A percentile compares a stretch with the other conserved stretches of the same genome.
Conservation (phyloP, 2,888 invertebrate genomes). For the Ormyrus thymus region DNA sequence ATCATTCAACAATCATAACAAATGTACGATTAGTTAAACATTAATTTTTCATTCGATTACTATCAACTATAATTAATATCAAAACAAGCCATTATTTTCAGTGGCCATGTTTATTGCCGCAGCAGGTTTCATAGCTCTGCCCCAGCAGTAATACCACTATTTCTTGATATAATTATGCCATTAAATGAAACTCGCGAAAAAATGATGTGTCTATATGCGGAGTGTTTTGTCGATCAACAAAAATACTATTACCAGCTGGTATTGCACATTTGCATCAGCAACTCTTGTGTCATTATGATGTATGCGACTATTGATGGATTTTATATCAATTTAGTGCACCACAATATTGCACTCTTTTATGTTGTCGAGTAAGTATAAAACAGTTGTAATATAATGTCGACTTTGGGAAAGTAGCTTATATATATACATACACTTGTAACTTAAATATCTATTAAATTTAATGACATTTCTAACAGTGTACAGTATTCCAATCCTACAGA, state of each 20-base stretch:
- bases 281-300: background rate
- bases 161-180: background rate
- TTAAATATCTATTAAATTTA: too few relatives aligned
- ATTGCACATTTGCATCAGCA: background rate
- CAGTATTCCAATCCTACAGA: too few relatives aligned
- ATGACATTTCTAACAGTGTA: too few relatives aligned
- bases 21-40: too few relatives aligned
- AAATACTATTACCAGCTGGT: constrained; percentile 5
- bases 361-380: background rate
- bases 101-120: too few relatives aligned
- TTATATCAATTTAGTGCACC: background rate
- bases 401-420: too few relatives aligned
- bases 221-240: constrained; percentile 7
- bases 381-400: too few relatives aligned
- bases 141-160: background rate
- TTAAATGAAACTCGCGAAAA: constrained; percentile 1
- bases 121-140: background rate
- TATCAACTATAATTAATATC: too few relatives aligned
- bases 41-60: too few relatives aligned
- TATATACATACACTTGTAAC: too few relatives aligned
- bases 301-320: background rate
- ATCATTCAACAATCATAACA: too few relatives aligned
- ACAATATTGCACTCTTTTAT: background rate
- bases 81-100: too few relatives aligned
- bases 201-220: background rate